Conservation (phyloP, 2,113 vertebrate genomes). For the Rhinichthys klamathensis region DNA sequence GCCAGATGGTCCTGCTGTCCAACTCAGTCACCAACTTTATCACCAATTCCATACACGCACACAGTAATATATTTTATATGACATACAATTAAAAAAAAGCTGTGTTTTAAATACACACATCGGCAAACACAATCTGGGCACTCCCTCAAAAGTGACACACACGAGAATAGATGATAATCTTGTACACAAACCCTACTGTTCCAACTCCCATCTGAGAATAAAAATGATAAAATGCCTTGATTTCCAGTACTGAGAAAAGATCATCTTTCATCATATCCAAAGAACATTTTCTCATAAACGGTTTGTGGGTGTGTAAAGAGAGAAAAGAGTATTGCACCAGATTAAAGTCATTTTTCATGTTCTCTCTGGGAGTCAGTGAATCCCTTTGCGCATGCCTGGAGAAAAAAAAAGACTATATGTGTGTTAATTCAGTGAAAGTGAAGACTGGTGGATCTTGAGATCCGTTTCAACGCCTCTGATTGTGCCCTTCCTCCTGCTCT, state of each 20-base stretch:
- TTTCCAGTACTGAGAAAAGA: slow-evolving; percentile 7
- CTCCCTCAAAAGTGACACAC: not conserved
- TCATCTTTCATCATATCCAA: slow-evolving; percentile 5
- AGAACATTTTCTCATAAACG: not conserved
- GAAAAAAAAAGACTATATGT: slow-evolving; percentile 13
- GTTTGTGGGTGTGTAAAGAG: slow-evolving; percentile 3
- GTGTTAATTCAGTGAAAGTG: slow-evolving; percentile 45
- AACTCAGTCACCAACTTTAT: slow-evolving; percentile 66
- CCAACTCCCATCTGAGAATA: not conserved
- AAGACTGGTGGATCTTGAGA: slow-evolving; percentile 46
- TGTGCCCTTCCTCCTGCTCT: slow-evolving; percentile 57
- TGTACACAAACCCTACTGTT: not conserved
- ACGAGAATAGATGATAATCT: not conserved
- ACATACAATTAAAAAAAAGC: slow-evolving; percentile 1
- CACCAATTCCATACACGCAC: slow-evolving; percentile 57
- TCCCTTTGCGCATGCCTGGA: slow-evolving; percentile 13
- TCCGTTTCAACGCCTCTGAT: slow-evolving; percentile 62
- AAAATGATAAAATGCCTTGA: slow-evolving; percentile 15
- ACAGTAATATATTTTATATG: slow-evolving; percentile 4
- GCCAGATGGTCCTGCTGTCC: slow-evolving; percentile 65
- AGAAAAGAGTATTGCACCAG: slow-evolving; percentile 26
- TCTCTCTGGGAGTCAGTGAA: slow-evolving; percentile 33
- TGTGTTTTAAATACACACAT: not conserved
- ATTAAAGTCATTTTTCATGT: slow-evolving; percentile 54
- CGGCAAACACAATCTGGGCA: slow-evolving; percentile 13